phyloP scores from a whole-genome alignment of 2,113 vertebrate genomes.

The Nipponia nippon region DNA sequence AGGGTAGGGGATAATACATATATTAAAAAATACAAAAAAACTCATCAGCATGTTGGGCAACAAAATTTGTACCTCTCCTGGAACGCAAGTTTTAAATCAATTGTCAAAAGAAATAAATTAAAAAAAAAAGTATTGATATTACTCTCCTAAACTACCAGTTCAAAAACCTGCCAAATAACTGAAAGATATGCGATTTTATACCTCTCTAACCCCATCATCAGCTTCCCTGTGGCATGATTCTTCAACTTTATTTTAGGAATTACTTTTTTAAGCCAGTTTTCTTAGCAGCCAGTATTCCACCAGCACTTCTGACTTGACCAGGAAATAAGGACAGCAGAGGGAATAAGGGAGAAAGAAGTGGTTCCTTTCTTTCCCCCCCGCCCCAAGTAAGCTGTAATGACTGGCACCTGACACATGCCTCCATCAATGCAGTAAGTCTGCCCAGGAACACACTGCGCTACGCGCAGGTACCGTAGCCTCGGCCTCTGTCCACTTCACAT shows the following conservation, averaged over 20 bases:
- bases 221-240: neutral
- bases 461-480: neutral
- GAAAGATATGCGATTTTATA: neutral
- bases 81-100: neutral
- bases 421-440: neutral
- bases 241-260: neutral
- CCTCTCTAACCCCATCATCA: neutral
- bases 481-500: neutral
- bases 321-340: neutral
- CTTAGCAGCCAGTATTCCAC: neutral
- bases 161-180: neutral
- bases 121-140: neutral
- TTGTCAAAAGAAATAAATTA: neutral
- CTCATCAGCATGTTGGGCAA: neutral
- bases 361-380: neutral
- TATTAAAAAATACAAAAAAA: neutral
- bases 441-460: neutral
- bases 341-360: neutral
- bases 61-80: neutral
- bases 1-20: neutral
- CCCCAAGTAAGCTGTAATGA: neutral
- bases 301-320: neutral
- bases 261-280: neutral
- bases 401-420: neutral
- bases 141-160: neutral